Evolutionary conservation across 2,888 invertebrate genomes (phyloP), one percentile per base, ranked within the genome.

Genomic region (Lordiphosa fenestrarum): DNA sequence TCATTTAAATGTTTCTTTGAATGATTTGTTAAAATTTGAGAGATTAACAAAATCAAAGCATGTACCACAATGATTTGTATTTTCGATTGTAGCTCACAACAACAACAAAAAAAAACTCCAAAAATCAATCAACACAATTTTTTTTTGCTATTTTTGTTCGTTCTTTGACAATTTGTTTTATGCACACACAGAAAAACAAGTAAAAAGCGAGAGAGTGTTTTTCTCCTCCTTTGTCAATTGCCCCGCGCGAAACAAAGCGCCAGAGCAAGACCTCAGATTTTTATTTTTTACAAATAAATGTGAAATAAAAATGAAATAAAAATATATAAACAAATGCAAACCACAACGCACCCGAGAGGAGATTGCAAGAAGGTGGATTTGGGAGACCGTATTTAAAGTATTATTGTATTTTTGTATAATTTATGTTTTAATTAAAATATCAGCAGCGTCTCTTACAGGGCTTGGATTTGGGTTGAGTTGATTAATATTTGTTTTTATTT

Each of bases 161-260:
- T 50, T 42, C 33, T 19, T 42, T 35, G 38, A 37, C 53, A 39
- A 62, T 48, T 57, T 51, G 37, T 46, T 51, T 36, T 48, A 53
- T 47, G 61, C 60, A 47, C 47, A 49, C 56, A 42, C 50, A n/a
- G 59, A 39, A 37, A 42, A 37, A 37, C 23, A 33, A 23, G 48
- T 15, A 7, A 12, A 25, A 42, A 59, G 53, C 38, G 15, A 19
- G 10, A 30, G 23, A 39, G 50, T 30, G 30, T 30, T 9, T 30
- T 9, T 30, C 30, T 30, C 7, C 30, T 30, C 9, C 30, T 13
- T 48, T 77, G 77, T 69, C 74, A 81, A 81, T 81, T 69, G 73
- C 69, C 82, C 84, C 77, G 77, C 77, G 84, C 78, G 84, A 77
- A 81, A 84, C 82, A 77, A 77, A 71, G 82, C 74, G 64, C 69